A percentile compares a stretch with the other conserved stretches of the same genome.
Evolutionary conservation across 2,797 vertebrate genomes (phyloP).

Genomic region (Sebastes flavidus): DNA sequence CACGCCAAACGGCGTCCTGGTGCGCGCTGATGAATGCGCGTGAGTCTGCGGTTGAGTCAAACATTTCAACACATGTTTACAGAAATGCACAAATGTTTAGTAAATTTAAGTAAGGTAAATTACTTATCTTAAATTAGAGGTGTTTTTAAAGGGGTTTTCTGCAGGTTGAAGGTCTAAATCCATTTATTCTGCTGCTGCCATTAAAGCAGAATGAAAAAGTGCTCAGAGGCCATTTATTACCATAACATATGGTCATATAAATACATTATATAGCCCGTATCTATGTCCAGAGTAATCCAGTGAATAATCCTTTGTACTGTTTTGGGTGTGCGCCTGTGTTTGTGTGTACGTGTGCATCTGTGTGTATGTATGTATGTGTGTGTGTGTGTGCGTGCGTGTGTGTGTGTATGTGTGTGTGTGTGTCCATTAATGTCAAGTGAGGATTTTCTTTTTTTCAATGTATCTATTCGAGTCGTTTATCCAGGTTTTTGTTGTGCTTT

Average conservation of each 20-base stretch:
- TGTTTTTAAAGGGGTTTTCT: background rate
- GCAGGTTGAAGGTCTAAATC: constrained; percentile 21
- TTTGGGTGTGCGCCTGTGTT: background rate
- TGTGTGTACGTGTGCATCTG: background rate
- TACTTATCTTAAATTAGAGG: background rate
- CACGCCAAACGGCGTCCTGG: constrained; percentile 45
- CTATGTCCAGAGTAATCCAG: constrained; percentile 20
- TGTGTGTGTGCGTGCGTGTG: background rate
- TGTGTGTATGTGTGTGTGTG: background rate
- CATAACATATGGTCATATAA: constrained; percentile 40
- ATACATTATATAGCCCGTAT: constrained; percentile 21
- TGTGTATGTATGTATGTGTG: background rate
- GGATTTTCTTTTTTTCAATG: background rate
- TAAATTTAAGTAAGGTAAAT: no score
- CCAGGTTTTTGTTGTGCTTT: constrained; percentile 8
- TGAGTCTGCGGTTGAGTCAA: background rate
- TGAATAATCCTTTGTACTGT: constrained; percentile 7
- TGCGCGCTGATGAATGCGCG: constrained; percentile 35
- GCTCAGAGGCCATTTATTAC: constrained; percentile 32
- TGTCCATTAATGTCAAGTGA: background rate
- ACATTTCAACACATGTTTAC: constrained; percentile 12
- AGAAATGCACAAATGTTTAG: background rate
- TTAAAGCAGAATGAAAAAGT: constrained; percentile 14
- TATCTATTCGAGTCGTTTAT: background rate
- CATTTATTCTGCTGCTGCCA: constrained; percentile 33